These are phyloP conservation scores for Cerceris rybyensis DNA, from an alignment of 2,888 invertebrate species.

Conservation along the genomic window DNA sequence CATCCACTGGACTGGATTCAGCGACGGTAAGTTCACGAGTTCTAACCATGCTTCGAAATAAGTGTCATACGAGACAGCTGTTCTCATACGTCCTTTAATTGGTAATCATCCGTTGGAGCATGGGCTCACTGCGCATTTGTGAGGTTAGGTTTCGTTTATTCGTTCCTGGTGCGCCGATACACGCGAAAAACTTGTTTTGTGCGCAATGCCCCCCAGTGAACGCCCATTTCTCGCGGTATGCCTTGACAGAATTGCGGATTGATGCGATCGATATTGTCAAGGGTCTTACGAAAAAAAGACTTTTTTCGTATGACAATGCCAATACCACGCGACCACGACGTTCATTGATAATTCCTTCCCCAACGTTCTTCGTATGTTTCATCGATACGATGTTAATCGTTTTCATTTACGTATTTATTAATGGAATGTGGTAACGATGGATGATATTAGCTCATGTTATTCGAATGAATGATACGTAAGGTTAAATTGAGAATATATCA, in stretches of 20 bases:
- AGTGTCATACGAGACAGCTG: slow-evolving; percentile 37
- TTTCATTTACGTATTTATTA: too few species aligned
- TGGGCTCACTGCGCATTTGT: slow-evolving; percentile 47
- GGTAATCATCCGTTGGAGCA: slow-evolving; percentile 26
- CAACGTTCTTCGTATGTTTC: background rate
- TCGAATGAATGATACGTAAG: background rate
- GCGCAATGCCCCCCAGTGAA: slow-evolving; percentile 77
- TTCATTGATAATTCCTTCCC: background rate
- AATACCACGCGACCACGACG: slow-evolving; percentile 8
- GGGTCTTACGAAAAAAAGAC: slow-evolving; percentile 58
- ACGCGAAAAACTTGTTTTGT: slow-evolving; percentile 70
- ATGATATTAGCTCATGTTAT: background rate
- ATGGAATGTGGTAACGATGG: too few species aligned
- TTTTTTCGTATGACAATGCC: slow-evolving; percentile 38
- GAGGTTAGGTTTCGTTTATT: slow-evolving; percentile 74
- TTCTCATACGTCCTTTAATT: slow-evolving; percentile 32
- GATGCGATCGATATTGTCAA: slow-evolving; percentile 79
- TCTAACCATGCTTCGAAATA: background rate
- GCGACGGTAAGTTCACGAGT: slow-evolving; percentile 31
- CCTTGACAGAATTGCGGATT: slow-evolving; percentile 79
- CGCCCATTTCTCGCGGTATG: slow-evolving; percentile 77
- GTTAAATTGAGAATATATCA: slow-evolving; percentile 1
- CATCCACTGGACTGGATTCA: background rate
- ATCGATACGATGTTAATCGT: too few species aligned
- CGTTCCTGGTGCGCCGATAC: slow-evolving; percentile 65